phyloP scores from a whole-genome alignment of 2,113 vertebrate genomes.

The Lethenteron camtschaticum region DNA sequence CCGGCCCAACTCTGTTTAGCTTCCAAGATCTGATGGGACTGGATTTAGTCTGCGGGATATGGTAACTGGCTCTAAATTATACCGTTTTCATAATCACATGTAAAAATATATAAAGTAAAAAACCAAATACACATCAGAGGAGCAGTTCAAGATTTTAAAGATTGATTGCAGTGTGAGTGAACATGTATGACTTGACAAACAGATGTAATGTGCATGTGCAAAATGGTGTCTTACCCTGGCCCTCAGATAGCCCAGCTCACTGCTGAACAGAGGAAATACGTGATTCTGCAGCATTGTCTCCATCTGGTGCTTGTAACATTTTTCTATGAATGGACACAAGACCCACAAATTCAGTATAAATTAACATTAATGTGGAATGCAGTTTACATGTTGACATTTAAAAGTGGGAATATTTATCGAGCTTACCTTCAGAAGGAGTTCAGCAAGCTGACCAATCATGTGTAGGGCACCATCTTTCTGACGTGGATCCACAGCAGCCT shows the following conservation, averaged over 20 bases:
- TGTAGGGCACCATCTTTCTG: constrained; percentile 96
- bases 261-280: constrained; percentile 87
- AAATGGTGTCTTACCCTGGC: constrained; percentile 45
- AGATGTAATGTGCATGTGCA: too few relatives aligned
- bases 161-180: too few relatives aligned
- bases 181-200: too few relatives aligned
- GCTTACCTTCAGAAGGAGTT: constrained; percentile 81
- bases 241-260: constrained; percentile 88
- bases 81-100: too few relatives aligned
- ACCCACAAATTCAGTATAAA: too few relatives aligned
- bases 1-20: too few relatives aligned
- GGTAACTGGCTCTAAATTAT: too few relatives aligned
- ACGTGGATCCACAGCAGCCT: constrained; percentile 61
- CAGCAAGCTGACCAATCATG: constrained; percentile 94
- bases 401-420: neutral
- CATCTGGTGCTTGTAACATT: constrained; percentile 99
- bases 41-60: too few relatives aligned
- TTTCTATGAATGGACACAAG: constrained; percentile 30
- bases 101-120: too few relatives aligned
- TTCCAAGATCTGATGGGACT: too few relatives aligned
- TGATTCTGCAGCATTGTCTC: constrained; percentile 96
- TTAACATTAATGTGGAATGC: neutral
- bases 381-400: neutral
- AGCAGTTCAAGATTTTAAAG: too few relatives aligned
- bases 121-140: too few relatives aligned